Evolutionary conservation across 2,113 vertebrate genomes (phyloP).

Genomic region (Aramus guarauna): DNA sequence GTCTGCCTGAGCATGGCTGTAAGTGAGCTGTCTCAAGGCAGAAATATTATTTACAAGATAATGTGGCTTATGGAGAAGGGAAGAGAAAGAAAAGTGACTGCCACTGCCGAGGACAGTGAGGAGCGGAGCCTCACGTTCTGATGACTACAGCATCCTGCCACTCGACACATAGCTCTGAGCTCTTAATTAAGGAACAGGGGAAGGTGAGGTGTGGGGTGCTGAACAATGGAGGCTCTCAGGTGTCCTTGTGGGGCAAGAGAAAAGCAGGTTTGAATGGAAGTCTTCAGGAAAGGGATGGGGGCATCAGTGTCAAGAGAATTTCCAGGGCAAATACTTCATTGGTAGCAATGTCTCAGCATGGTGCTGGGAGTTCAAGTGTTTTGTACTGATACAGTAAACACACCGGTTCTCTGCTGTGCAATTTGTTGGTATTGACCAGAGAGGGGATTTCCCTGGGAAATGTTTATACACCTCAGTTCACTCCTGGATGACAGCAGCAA

Average conservation of each 20-base stretch:
- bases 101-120: not conserved
- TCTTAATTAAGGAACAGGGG: not conserved
- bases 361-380: not conserved
- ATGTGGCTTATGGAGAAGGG: not conserved
- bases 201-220: not conserved
- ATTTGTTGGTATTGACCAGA: not conserved
- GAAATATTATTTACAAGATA: constrained; percentile 35
- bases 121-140: not conserved
- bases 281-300: not conserved
- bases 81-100: not conserved
- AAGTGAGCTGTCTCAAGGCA: constrained; percentile 25
- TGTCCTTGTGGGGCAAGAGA: not conserved
- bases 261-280: not conserved
- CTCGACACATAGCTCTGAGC: not conserved
- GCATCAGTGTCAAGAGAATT: not conserved
- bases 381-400: not conserved
- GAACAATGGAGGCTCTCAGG: not conserved
- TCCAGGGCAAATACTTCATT: not conserved
- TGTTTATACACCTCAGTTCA: not conserved
- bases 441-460: not conserved
- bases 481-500: constrained; percentile 4
- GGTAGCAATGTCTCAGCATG: not conserved
- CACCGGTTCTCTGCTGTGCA: not conserved
- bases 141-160: not conserved
- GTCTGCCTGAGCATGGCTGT: not conserved